Evolutionary conservation across 2,113 vertebrate genomes (phyloP), one percentile per base, ranked within the genome.

Genomic region (Porphyrio hochstetteri): DNA sequence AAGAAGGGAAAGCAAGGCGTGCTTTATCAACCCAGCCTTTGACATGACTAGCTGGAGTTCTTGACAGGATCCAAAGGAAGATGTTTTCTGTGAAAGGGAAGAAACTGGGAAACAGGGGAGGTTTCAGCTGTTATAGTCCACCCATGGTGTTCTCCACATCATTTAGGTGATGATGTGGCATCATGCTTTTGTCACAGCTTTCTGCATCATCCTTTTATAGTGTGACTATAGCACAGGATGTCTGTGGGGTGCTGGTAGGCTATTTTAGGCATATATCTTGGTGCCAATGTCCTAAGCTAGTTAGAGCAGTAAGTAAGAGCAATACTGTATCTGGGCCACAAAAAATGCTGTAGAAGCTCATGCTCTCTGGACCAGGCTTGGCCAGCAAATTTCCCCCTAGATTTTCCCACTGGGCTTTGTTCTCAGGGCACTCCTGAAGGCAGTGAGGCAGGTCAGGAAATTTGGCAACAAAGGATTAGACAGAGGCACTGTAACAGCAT

Each of bases 41-140:
- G 13, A 40, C 1, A 0, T 9, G n/a, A 9, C 20, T 50, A 52
- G 20, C 13, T 64, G 6, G 16, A 64, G 7, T 40, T n/a, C 35
- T 42, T 46, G 55, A 9, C 21, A 56, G 44, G 20, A 82, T 33
- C 11, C 55, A 57, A 75, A 75, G 38, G 29, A 84, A 81, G 25
- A 4, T 44, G 13, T 48, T 77, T 60, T 35, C 18, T 74, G 40
- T 56, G 44, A 86, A 67, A 55, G 23, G 15, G 29, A 35, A 42
- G 23, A 63, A 93, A 46, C 9, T 50, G 27, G n/a, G 44, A n/a
- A 14, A 14, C 21, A 23, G 28, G 9, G 7, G 8, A 74, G 25
- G 6, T 19, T 92, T 71, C 2, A 5, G 12, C 38, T 64, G 13
- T 60, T 36, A 12, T 1, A 4, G 16, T 46, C 35, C 44, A 60